Conservation (phyloP, 2,888 invertebrate species). For the Drosophila buzzatii region DNA sequence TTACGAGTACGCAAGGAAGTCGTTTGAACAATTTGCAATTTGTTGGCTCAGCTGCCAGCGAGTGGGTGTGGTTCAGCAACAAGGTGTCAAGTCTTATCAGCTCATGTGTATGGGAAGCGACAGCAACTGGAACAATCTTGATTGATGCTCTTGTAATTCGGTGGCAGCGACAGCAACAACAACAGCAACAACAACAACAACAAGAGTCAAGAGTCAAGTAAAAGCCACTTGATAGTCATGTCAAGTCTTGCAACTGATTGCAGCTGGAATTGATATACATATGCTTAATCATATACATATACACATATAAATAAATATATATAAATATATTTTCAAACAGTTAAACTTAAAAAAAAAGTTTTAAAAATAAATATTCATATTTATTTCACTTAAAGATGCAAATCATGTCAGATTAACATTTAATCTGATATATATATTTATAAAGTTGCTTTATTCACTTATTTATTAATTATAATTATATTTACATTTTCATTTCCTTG, state of each 20-base stretch:
- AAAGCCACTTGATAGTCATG: slow-evolving; percentile 14
- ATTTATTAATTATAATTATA: background rate
- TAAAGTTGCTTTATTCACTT: background rate
- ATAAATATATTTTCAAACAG: background rate
- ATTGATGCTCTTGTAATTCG: slow-evolving; percentile 42
- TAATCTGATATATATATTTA: background rate
- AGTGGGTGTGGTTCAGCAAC: slow-evolving; percentile 24
- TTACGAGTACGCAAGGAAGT: slow-evolving; percentile 45
- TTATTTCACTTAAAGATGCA: background rate
- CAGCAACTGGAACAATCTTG: slow-evolving; percentile 29
- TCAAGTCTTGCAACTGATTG: slow-evolving; percentile 11
- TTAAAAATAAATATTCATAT: background rate
- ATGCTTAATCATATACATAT: background rate
- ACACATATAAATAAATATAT: background rate
- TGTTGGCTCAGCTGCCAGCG: slow-evolving; percentile 9
- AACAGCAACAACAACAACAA: no score
- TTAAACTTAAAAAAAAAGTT: no score
- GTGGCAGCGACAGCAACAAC: slow-evolving; percentile 1
- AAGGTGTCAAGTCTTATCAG: slow-evolving; percentile 48
- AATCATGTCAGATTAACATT: background rate
- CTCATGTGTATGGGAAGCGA: background rate
- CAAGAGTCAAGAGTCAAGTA: slow-evolving; percentile 14
- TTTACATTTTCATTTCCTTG: background rate
- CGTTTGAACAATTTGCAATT: slow-evolving; percentile 39
- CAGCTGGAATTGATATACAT: slow-evolving; percentile 16